Conservation (phyloP, 2,113 vertebrate genomes). For the Chionomys nivalis region DNA sequence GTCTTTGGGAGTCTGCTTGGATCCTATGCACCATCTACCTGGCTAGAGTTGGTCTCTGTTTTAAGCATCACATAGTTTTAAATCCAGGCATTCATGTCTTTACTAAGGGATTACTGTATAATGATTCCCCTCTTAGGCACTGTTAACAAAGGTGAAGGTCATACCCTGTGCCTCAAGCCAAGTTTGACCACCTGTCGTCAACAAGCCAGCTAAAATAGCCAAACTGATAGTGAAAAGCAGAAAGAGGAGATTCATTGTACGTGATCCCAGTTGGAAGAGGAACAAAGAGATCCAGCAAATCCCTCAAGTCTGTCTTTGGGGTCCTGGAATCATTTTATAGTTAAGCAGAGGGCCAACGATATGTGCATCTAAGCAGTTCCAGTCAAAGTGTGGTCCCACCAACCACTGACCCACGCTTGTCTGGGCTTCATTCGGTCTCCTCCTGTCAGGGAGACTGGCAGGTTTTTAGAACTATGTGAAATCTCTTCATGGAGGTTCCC, state of each 20-base stretch:
- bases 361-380: background rate
- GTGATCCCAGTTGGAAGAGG: background rate
- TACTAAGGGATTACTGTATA: background rate
- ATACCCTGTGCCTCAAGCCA: background rate
- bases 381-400: background rate
- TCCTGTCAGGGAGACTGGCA: background rate
- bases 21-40: background rate
- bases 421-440: background rate
- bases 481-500: background rate
- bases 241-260: background rate
- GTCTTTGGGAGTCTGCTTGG: background rate
- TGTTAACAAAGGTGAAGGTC: background rate
- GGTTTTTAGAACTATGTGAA: background rate
- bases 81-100: background rate
- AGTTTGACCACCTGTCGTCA: background rate
- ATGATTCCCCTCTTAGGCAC: background rate
- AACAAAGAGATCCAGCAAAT: background rate
- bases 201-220: background rate
- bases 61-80: background rate
- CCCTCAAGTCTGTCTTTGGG: background rate
- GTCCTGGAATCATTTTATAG: background rate
- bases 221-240: background rate
- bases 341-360: background rate
- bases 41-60: conserved; percentile 2
- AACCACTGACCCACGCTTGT: background rate